A percentile compares a stretch with the other conserved stretches of the same genome.
phyloP scores from a whole-genome alignment of 2,797 vertebrate species.

The Gymnodraco acuticeps region DNA sequence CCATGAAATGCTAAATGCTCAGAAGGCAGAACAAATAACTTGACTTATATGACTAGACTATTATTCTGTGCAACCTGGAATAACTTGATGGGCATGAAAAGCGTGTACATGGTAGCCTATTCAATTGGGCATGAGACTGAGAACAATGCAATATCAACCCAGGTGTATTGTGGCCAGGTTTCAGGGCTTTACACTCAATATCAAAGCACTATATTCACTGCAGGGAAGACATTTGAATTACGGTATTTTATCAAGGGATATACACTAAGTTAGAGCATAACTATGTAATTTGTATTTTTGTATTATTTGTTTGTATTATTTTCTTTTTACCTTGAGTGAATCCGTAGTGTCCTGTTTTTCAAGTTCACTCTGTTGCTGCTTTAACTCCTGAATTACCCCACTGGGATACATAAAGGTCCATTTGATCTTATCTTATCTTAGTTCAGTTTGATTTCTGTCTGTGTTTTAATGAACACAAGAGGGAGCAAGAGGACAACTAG shows the following conservation, averaged over 20 bases:
- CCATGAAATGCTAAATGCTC: not conserved
- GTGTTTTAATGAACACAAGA: conserved; percentile 53
- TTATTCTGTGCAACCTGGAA: not conserved
- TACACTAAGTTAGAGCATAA: not conserved
- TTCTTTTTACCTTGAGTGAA: no score
- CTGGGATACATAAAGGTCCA: no score
- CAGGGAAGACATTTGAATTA: not conserved
- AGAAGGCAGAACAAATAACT: not conserved
- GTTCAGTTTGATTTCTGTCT: not conserved
- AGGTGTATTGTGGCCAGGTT: no score
- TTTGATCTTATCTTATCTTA: no score
- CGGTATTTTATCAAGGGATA: not conserved
- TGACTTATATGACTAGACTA: not conserved
- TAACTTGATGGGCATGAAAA: not conserved
- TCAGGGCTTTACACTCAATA: not conserved
- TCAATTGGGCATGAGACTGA: not conserved
- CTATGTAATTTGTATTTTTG: no score
- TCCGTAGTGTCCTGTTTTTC: no score
- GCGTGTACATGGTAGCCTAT: not conserved
- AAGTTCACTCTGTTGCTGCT: no score
- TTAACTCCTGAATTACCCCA: no score
- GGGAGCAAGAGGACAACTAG: conserved; percentile 61
- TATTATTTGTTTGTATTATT: no score
- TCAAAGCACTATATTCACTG: not conserved
- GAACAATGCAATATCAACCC: no score